Evolutionary conservation across 2,113 vertebrate genomes (phyloP), one percentile per base, ranked within the genome.

Genomic region (Rhipidura dahli): DNA sequence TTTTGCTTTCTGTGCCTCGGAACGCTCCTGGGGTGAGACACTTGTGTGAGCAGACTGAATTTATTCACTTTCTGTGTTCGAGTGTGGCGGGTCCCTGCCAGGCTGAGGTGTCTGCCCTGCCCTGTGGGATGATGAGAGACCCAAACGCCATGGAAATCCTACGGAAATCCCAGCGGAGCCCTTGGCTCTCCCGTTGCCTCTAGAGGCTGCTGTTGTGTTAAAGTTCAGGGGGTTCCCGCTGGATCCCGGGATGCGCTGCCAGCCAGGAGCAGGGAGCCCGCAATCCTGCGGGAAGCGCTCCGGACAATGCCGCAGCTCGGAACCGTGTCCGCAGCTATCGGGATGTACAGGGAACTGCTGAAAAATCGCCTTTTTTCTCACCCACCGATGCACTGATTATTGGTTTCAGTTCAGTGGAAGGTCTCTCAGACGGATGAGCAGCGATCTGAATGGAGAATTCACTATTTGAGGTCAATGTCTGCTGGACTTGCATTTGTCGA

Each of bases 181-280:
- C 8, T 15, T 10, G 85, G 47, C 31, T 65, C 20, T 72, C 61
- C 81, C 28, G 3, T 47, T 33, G 23, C 94, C 98, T 95, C 96
- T 96, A 98, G 98, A 90, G 97, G 98, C 94, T 96, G 95, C 93
- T 98, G 47, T 98, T 98, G 97, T 69, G 90, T 91, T 83, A 83
- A 18, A 95, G 91, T 85, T 97, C 63, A 57, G 35, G 1, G 23
- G 6, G 37, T 19, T 16, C 28, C 5, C 15, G 0, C 22, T 30
- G 44, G 8, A 1, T 75, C 3, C 24, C 50, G 42, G n/a, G n/a
- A 64, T 79, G 71, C 69, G 2, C 6, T 65, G 39, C 15, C 6
- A 68, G 42, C 17, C 15, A 12, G 73, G 63, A 85, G 51, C 20
- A 17, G 47, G 15, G 15, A 23, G 30, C 39, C 51, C 73, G 57